Evolutionary conservation across 2,797 vertebrate species (phyloP), one percentile per base, ranked within the genome.

Genomic region (Danio aesculapii): DNA sequence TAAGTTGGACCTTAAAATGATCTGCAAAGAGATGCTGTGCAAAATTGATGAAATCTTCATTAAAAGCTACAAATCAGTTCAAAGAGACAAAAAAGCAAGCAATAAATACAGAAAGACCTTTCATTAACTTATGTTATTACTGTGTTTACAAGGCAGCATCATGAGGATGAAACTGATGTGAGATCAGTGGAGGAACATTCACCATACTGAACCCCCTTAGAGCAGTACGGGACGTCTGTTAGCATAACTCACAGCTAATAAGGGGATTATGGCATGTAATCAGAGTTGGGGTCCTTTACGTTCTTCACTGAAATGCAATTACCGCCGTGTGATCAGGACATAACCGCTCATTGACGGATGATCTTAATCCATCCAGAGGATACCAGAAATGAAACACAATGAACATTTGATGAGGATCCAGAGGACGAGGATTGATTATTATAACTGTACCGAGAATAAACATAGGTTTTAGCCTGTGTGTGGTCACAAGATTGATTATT

Each of bases 1-100:
- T 85, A 78, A 82, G 82, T 67, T 14, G 86, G 85, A 82, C 80
- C 30, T 30, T 3, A 30, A 3, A 74, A 80, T 86, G 75, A 86
- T 88, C 63, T 77, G 87, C 64, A 82, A 84, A 87, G 89, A 83
- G 75, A 87, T 68, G 43, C 81, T 11, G 77, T 70, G 75, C 84
- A 81, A 81, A 86, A 88, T 83, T 92, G 90, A 89, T 84, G 89
- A 94, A 95, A 95, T 93, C 88, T 57, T 92, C 93, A 95, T 95
- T 94, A 94, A 94, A 86, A 87, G 90, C 87, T 67, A 92, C 90
- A 88, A 93, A 96, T 94, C 93, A 90, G 90, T 90, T 41, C 13
- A 8, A 3, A 3, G 1, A 44, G 7, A 6, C 30, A 47, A 41
- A 30, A 19, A 69, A 14, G 66, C 43, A 44, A 19, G 17, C n/a